A percentile compares a stretch with the other conserved stretches of the same genome.
Evolutionary conservation across 2,888 invertebrate genomes (phyloP).

Genomic region (Drosophila picticornis): DNA sequence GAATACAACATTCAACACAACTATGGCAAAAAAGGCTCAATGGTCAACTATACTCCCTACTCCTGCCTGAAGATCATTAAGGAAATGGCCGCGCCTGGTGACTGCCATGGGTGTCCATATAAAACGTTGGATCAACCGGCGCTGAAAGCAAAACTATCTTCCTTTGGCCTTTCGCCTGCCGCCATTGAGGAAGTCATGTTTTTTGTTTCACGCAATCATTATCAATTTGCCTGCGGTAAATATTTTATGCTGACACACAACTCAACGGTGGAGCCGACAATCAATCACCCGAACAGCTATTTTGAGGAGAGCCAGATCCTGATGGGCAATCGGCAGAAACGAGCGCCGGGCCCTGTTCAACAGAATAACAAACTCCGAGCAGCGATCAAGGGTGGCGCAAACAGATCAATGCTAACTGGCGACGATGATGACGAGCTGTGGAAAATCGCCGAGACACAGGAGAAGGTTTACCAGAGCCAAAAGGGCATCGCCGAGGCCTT

Average conservation of each 20-base stretch:
- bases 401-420: slow-evolving; percentile 71
- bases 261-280: slow-evolving; percentile 88
- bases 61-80: slow-evolving; percentile 97
- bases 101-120: slow-evolving; percentile 97
- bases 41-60: slow-evolving; percentile 94
- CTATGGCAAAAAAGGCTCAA: slow-evolving; percentile 98
- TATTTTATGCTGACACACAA: slow-evolving; percentile 92
- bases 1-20: slow-evolving; percentile 96
- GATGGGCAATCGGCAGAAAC: slow-evolving; percentile 82
- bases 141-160: slow-evolving; percentile 90
- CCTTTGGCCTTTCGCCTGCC: slow-evolving; percentile 88
- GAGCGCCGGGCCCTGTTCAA: slow-evolving; percentile 50
- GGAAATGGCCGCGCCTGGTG: slow-evolving; percentile 87
- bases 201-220: slow-evolving; percentile 91
- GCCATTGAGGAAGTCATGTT: slow-evolving; percentile 90
- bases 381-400: slow-evolving; percentile 59
- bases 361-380: slow-evolving; percentile 44
- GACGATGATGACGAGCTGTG: slow-evolving; percentile 85
- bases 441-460: slow-evolving; percentile 83
- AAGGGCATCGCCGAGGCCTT: slow-evolving; percentile 78
- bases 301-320: slow-evolving; percentile 92
- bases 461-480: slow-evolving; percentile 73
- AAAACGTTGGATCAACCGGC: slow-evolving; percentile 90
- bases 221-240: slow-evolving; percentile 94
- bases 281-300: slow-evolving; percentile 96